Conservation (phyloP, 2,888 invertebrate genomes). For the Apamea sordens region DNA sequence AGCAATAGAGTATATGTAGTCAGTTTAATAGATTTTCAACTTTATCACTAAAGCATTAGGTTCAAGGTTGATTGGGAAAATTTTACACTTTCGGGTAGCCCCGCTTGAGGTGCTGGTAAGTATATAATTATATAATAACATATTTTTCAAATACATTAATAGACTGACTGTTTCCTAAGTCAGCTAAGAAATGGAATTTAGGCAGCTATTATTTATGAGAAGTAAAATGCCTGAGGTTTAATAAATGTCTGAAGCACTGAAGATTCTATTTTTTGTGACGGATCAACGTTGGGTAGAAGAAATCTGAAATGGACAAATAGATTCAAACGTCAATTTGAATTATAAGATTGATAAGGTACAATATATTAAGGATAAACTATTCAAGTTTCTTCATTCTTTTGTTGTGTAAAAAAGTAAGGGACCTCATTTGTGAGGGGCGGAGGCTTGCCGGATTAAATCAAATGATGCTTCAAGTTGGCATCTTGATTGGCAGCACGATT, state of each 20-base stretch:
- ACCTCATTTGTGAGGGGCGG: background rate
- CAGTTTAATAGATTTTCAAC: too few species aligned
- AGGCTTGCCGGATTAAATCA: background rate
- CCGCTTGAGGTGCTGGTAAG: too few species aligned
- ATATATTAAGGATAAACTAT: background rate
- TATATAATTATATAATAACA: background rate
- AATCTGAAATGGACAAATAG: conserved; percentile 1
- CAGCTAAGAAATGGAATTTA: background rate
- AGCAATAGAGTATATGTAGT: too few species aligned
- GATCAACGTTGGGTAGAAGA: background rate
- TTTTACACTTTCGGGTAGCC: too few species aligned
- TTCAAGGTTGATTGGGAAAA: too few species aligned
- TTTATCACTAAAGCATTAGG: too few species aligned
- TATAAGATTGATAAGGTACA: background rate
- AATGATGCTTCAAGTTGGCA: background rate
- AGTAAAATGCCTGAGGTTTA: conserved; percentile 6
- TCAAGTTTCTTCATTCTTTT: background rate
- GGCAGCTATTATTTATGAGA: background rate
- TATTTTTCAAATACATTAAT: background rate
- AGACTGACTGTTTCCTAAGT: background rate
- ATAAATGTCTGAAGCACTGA: conserved; percentile 23
- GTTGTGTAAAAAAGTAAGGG: background rate
- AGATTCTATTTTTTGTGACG: background rate
- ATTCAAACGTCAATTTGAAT: conserved; percentile 27
- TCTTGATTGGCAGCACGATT: background rate